Conservation (phyloP, 2,888 invertebrate genomes). For the Acanthosepion lycidas region DNA sequence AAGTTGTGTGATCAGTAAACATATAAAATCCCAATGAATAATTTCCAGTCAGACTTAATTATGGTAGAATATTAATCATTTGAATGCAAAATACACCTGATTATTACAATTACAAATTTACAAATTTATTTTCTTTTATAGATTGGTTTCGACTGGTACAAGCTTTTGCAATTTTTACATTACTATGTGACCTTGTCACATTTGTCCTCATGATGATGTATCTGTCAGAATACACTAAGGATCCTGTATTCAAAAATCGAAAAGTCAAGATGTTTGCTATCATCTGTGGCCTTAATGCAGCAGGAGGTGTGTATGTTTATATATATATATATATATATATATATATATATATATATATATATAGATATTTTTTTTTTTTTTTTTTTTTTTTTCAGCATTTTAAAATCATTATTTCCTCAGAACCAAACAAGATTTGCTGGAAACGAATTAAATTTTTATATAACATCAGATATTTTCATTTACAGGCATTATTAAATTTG, state of each 20-base stretch:
- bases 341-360: slow-evolving; percentile 50
- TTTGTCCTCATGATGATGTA: slow-evolving; percentile 58
- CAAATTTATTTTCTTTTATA: slow-evolving; percentile 51
- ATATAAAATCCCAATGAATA: no score
- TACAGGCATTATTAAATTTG: no score
- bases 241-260: slow-evolving; percentile 55
- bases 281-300: slow-evolving; percentile 55
- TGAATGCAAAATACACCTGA: neutral
- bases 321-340: slow-evolving; percentile 48
- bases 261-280: slow-evolving; percentile 56
- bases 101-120: neutral
- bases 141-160: slow-evolving; percentile 65
- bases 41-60: neutral
- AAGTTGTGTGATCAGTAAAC: no score
- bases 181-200: slow-evolving; percentile 56
- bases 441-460: no score
- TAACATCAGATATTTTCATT: no score
- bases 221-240: slow-evolving; percentile 52
- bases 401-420: no score
- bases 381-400: neutral
- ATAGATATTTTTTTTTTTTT: neutral
- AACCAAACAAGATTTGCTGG: no score
- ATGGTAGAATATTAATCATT: neutral
- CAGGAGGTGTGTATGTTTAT: slow-evolving; percentile 55
- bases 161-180: slow-evolving; percentile 59